phyloP scores from a whole-genome alignment of 92 coral and sea anemone species.

The Phenganax stokvisi region DNA sequence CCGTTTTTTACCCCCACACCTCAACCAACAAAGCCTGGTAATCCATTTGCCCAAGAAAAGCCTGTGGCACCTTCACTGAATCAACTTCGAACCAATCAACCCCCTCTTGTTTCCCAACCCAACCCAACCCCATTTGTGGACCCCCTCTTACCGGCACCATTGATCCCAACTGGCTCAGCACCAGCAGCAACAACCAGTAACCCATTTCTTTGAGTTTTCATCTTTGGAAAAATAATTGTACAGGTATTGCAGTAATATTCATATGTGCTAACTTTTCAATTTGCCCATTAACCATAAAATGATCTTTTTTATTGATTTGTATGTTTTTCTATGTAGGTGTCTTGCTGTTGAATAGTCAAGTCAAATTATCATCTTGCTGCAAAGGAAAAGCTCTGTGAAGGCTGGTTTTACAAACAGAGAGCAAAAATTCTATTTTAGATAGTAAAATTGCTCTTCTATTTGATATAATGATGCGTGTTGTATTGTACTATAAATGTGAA shows the following conservation, averaged over 20 bases:
- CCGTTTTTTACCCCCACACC: conserved; percentile 72
- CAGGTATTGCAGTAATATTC: neutral
- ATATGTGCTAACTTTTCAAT: too few species aligned
- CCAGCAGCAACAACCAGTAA: conserved; percentile 41
- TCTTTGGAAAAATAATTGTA: neutral
- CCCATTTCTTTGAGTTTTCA: conserved; percentile 21
- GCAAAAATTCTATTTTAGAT: too few species aligned
- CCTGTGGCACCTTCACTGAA: conserved; percentile 93
- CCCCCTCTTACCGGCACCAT: conserved; percentile 81
- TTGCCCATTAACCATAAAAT: too few species aligned
- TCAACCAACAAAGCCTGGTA: conserved; percentile 60
- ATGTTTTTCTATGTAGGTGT: too few species aligned
- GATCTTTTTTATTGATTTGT: too few species aligned
- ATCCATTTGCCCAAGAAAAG: conserved; percentile 88
- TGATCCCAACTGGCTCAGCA: conserved; percentile 65
- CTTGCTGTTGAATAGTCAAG: too few species aligned
- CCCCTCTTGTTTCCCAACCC: conserved; percentile 35
- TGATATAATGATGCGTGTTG: too few species aligned
- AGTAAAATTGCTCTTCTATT: too few species aligned
- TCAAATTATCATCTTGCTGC: too few species aligned
- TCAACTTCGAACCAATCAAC: conserved; percentile 68
- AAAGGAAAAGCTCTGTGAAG: too few species aligned
- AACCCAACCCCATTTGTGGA: conserved; percentile 57
- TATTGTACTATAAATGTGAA: too few species aligned
- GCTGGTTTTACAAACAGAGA: too few species aligned